phyloP scores from a whole-genome alignment of 2,888 invertebrate species.

The Andrena minutula region DNA sequence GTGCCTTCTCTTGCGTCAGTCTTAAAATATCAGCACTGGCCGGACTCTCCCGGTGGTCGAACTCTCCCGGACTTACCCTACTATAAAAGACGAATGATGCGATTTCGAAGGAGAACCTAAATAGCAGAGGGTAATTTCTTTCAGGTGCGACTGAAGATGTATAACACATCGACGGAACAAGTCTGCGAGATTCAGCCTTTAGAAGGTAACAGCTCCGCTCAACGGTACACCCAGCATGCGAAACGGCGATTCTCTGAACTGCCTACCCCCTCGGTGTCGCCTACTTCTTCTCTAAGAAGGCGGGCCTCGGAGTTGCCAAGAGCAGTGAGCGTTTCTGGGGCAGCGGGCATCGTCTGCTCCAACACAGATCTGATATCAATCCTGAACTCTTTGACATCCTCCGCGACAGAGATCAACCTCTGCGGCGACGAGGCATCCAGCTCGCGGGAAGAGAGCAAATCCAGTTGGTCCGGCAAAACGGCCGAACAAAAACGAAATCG shows the following conservation, averaged over 20 bases:
- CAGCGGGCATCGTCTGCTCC: slow-evolving; percentile 91
- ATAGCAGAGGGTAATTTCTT: neutral
- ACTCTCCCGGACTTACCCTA: no score
- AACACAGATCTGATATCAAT: slow-evolving; percentile 93
- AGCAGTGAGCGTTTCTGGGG: slow-evolving; percentile 78
- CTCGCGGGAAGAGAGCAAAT: slow-evolving; percentile 54
- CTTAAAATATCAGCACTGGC: no score
- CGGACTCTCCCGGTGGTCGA: no score
- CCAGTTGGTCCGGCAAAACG: slow-evolving; percentile 69
- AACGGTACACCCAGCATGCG: slow-evolving; percentile 81
- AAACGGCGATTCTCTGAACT: slow-evolving; percentile 91
- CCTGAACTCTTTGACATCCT: slow-evolving; percentile 92
- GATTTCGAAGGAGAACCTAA: neutral
- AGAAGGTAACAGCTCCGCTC: slow-evolving; percentile 88
- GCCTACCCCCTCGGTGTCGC: slow-evolving; percentile 79
- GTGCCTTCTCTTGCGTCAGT: no score
- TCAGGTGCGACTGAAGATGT: slow-evolving; percentile 92
- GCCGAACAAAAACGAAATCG: slow-evolving; percentile 87
- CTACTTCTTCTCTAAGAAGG: slow-evolving; percentile 79
- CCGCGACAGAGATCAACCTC: slow-evolving; percentile 91
- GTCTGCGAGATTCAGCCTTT: slow-evolving; percentile 94
- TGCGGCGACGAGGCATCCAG: slow-evolving; percentile 61
- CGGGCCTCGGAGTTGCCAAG: slow-evolving; percentile 91
- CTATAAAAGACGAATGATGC: neutral
- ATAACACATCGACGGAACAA: slow-evolving; percentile 90